Evolutionary conservation across 1,140 invertebrate species (phyloP), one percentile per base, ranked within the genome.

Genomic region (Drosophila sulfurigaster): DNA sequence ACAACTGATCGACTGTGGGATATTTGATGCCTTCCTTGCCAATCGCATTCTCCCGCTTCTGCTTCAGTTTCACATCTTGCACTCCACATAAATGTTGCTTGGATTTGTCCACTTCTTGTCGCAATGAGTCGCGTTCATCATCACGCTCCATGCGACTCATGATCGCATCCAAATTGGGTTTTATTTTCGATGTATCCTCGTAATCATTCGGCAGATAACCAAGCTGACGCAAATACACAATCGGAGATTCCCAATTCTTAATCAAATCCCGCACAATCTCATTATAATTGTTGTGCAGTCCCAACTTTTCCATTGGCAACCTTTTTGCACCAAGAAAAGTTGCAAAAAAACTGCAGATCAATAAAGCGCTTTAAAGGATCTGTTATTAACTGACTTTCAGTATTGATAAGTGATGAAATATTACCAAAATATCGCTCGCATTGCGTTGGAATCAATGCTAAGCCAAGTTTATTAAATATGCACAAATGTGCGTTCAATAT

Each of bases 221-320:
- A 1, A 65, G 41, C 3, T 65, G 54, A 6, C 62, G 62, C 6
- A 91, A 45, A 25, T 79, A 91, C 0, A 68, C 64, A 20, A 91
- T 79, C 1, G 87, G 87, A 0, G 80, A 74, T 28, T 91, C 79
- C 87, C 87, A 91, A 46, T 68, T 79, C 51, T 62, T 78, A 11
- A 91, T 86, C 51, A 91, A 49, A 49, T 83, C 71, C 0, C 56
- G 59, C 6, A 90, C 74, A 35, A 90, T 65, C 5, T 46, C 69
- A 60, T 81, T 71, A 16, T 82, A 86, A 1, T 67, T 43, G 0
- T 49, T 25, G 0, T 48, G 30, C 1, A 75, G 28, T 7, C 51
- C 70, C 30, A 65, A 30, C 5, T 25, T 68, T 16, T 20, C 38
- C 8, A 45, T 46, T 0, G 54, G 25, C 0, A 62, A 32, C 32